These are phyloP conservation scores for Heptranchias perlo DNA, from an alignment of 2,113 vertebrate species.

Conservation along the genomic window DNA sequence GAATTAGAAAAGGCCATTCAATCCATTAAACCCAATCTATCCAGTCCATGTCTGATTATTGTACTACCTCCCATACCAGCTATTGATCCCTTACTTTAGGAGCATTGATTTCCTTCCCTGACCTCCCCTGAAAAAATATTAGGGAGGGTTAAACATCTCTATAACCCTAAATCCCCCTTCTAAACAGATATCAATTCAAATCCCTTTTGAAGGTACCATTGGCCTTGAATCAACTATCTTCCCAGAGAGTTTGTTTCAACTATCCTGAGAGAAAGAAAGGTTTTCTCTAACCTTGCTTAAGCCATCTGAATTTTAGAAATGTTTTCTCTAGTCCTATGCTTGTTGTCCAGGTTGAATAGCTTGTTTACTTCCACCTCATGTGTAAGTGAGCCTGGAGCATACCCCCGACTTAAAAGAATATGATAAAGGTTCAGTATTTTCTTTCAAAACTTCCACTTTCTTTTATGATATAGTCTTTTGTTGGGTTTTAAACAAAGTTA, in stretches of 20 bases:
- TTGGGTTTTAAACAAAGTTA: background rate
- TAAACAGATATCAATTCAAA: background rate
- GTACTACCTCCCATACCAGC: background rate
- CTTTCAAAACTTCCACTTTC: background rate
- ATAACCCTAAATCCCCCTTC: background rate
- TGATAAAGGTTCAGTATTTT: background rate
- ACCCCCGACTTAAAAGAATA: background rate
- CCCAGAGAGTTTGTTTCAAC: background rate
- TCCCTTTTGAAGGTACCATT: background rate
- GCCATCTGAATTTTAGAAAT: background rate
- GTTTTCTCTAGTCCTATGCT: background rate
- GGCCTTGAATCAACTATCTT: background rate
- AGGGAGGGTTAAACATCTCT: background rate
- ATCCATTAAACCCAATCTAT: background rate
- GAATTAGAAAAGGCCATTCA: background rate
- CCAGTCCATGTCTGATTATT: background rate
- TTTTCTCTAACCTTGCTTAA: background rate
- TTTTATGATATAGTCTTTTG: background rate
- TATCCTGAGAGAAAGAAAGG: background rate
- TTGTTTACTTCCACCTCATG: background rate
- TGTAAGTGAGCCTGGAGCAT: background rate
- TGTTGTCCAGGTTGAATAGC: background rate
- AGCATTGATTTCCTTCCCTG: background rate
- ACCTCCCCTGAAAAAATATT: background rate
- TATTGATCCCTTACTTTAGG: background rate